Evolutionary conservation across 2,797 vertebrate genomes (phyloP), one percentile per base, ranked within the genome.

Genomic region (Bovichtus diacanthus): DNA sequence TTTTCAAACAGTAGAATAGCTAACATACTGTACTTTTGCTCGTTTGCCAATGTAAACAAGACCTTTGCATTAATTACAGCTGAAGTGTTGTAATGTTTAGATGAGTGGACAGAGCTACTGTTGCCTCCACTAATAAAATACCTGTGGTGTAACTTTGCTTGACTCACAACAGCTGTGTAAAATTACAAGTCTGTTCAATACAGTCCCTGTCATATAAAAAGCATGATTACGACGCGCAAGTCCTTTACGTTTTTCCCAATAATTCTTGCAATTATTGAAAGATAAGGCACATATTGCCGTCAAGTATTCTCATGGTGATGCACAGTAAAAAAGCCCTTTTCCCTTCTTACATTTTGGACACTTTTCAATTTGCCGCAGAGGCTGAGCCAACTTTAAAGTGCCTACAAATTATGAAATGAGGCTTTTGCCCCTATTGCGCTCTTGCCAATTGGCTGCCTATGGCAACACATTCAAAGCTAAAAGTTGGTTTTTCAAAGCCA

Each of bases 361-460:
- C 86, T 93, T 93, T 94, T 94, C 93, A 93, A 92, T 92, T 92
- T 83, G 90, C 89, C 80, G 69, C 84, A 89, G 92, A 94, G 89
- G 88, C 90, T 86, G 92, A 87, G 93, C 94, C 94, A 95, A 95
- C 90, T 88, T 94, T 94, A 93, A 95, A 95, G 93, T 93, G 91
- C 89, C 89, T 92, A 93, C 93, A 94, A 94, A 95, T 95, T 93
- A 94, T 94, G 90, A 95, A 94, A 93, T 89, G 85, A 92, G 90
- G 92, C 88, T 94, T 93, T 94, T 92, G 91, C 91, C 91, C 93
- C 92, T 71, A 92, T 92, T 95, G 93, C 91, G 75, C 82, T 87
- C 83, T 83, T 94, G 95, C 95, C 95, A 96, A 90, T 91, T 95
- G 94, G 93, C 92, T 92, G 90, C 83, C 84, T 88, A 93, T 94